Evolutionary conservation across 2,888 invertebrate genomes (phyloP), one percentile per base, ranked within the genome.

Genomic region (Philereme vetulata): DNA sequence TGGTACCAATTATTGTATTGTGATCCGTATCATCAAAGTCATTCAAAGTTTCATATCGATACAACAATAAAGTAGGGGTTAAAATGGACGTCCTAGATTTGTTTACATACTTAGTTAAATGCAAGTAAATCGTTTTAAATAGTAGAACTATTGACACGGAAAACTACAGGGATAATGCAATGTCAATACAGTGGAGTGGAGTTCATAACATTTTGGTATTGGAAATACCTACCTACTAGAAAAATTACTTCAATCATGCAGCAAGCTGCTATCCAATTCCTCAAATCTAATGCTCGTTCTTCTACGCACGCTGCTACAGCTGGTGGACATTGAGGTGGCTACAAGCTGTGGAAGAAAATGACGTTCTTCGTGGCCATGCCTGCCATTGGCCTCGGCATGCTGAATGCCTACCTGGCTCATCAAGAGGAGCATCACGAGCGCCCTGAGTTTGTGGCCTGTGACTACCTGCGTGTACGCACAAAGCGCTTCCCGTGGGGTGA

Each of bases 401-500:
- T 95, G 64, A 97, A 97, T 80, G 95, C 95, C 10, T 96, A 95
- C 75, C 83, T 97, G 62, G 93, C 90, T 56, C 95, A 95, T 66
- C 89, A 93, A 67, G 93, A 94, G 66, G 90, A 93, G 51, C 91
- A 93, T 36, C 91, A 93, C 55, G 93, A 94, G 10, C 93, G 94
- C 21, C 95, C 96, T 4, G 94, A 94, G 71, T 98, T 97, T 75
- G 83, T 95, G 0, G 93, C 95, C 40, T 97, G 96, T 72, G 97
- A 97, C 0, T 95, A 97, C 81, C 72, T 98, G 86, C 93, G 96
- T 33, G 84, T 97, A 43, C 95, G 97, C 57, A 95, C 93, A 69
- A 98, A 97, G 95, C 94, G 95, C 69, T 98, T 97, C 93, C 98
- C 98, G 56, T 98, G 98, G 98, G 97, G 98, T 72, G 98, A 98